Evolutionary conservation across 1,140 invertebrate genomes (phyloP).

Genomic region (Euura saliciscinereae): DNA sequence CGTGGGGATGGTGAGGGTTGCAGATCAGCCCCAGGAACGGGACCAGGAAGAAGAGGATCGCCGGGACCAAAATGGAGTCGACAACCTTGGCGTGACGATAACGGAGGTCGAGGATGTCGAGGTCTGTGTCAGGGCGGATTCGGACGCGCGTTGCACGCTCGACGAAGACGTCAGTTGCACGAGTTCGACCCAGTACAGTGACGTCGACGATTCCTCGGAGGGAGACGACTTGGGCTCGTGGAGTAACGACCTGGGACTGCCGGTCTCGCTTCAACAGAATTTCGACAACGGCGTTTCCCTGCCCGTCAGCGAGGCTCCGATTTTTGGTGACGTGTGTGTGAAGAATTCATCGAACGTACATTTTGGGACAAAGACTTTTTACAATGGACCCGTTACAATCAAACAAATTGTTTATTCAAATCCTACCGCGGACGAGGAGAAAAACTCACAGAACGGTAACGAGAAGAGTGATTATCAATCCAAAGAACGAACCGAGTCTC

Average conservation of each 20-base stretch:
- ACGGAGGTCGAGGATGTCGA: neutral
- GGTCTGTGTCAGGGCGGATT: neutral
- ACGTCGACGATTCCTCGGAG: neutral
- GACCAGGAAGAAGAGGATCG: too few species aligned
- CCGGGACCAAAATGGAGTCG: too few species aligned
- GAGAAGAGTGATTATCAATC: neutral
- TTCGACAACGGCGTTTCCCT: slow-evolving; percentile 29
- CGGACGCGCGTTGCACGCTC: neutral
- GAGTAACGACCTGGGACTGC: neutral
- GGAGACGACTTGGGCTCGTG: neutral
- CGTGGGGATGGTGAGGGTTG: too few species aligned
- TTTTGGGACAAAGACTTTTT: slow-evolving; percentile 69
- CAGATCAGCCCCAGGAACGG: too few species aligned
- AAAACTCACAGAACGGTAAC: neutral
- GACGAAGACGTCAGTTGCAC: neutral
- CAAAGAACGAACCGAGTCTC: slow-evolving; percentile 8
- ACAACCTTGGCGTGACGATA: neutral
- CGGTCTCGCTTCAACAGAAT: neutral
- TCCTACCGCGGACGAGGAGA: slow-evolving; percentile 20
- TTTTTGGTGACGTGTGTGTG: slow-evolving; percentile 63
- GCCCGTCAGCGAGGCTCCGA: slow-evolving; percentile 38
- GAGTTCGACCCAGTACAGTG: neutral
- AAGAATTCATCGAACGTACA: slow-evolving; percentile 68
- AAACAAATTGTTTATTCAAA: slow-evolving; percentile 65
- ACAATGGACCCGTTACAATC: slow-evolving; percentile 70